Percentiles rank a stretch among this genome's conserved stretches.
Conservation (phyloP, 2,797 vertebrate genomes). For the Cyprinodon diabolis region DNA sequence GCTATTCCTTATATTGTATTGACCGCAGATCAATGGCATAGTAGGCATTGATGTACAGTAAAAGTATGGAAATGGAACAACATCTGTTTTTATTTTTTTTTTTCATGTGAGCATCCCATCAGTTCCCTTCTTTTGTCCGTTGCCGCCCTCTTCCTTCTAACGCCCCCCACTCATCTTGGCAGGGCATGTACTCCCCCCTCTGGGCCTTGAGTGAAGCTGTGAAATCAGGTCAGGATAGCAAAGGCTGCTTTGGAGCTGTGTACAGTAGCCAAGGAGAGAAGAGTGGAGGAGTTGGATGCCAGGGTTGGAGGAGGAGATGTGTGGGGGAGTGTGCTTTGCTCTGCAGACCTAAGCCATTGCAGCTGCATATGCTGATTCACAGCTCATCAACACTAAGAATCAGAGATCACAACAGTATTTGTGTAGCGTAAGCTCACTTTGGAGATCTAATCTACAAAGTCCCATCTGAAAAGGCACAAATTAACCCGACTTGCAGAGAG, state of each 20-base stretch:
- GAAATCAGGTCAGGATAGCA: slow-evolving; percentile 71
- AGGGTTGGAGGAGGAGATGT: slow-evolving; percentile 21
- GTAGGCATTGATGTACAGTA: not conserved
- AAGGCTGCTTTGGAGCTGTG: slow-evolving; percentile 47
- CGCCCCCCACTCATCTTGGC: slow-evolving; percentile 34
- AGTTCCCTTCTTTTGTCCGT: slow-evolving; percentile 20
- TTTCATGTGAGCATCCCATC: slow-evolving; percentile 27
- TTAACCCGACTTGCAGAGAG: slow-evolving; percentile 25
- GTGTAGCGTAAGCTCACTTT: slow-evolving; percentile 21
- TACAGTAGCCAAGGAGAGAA: slow-evolving; percentile 47
- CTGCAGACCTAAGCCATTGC: slow-evolving; percentile 26
- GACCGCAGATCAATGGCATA: not conserved
- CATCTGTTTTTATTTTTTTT: slow-evolving; percentile 37
- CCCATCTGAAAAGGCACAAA: slow-evolving; percentile 20
- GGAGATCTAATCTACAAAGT: slow-evolving; percentile 28
- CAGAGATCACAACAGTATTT: slow-evolving; percentile 35
- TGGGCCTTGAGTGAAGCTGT: slow-evolving; percentile 50
- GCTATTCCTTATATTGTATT: not conserved
- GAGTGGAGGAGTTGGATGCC: slow-evolving; percentile 23
- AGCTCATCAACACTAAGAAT: slow-evolving; percentile 37
- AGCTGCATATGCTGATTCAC: slow-evolving; percentile 31
- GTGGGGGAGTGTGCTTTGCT: slow-evolving; percentile 14
- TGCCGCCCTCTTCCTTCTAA: slow-evolving; percentile 19
- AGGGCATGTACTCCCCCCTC: slow-evolving; percentile 26
- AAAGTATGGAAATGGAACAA: slow-evolving; percentile 34